Evolutionary conservation across 1,140 invertebrate species (phyloP), one percentile per base, ranked within the genome.

Genomic region (Hydropsyche tenuis): DNA sequence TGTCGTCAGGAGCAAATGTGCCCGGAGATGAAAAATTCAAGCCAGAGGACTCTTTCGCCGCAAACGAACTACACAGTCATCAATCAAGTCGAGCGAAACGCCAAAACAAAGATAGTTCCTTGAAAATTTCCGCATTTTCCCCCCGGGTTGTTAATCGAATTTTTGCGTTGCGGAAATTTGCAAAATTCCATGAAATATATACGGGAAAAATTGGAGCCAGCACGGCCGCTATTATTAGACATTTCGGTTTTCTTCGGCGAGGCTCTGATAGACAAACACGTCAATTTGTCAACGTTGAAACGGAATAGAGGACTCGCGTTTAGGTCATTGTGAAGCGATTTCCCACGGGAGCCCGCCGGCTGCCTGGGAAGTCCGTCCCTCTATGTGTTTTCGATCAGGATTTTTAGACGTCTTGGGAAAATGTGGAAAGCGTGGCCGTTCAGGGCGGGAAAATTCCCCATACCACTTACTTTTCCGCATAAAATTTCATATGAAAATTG

Each of bases 251-350:
- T 68, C 56, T 14, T 48, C 22, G 7, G 65, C 56, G 27, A 16
- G 30, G 12, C 63, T 23, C 63, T 65, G 65, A 43, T 68, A 68
- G 68, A 70, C 68, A 70, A 70, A 70, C 68, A 70, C 25, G 68
- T 70, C 68, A 70, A 70, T 70, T 70, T 70, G 68, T 70, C 68
- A 70, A 43, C 16, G 63, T 37, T 53, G 51, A 53, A 70, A 70
- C 30, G 65, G 65, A 70, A 70, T 56, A 70, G 48, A 48, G 65
- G 68, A 70, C 45, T 56, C 48, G 16, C 68, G 68, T 70, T 70
- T 70, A 70, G 68, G 68, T 70, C 68, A 70, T 70, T 70, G 68
- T 70, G 68, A 56, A 70, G 30, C 68, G 51, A 70, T 70, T 70
- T 70, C 68, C 68, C 68, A 20, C 2, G 68, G 37, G 68, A 70